Conservation (phyloP, 1,140 invertebrate species). For the Phenacoccus solenopsis region DNA sequence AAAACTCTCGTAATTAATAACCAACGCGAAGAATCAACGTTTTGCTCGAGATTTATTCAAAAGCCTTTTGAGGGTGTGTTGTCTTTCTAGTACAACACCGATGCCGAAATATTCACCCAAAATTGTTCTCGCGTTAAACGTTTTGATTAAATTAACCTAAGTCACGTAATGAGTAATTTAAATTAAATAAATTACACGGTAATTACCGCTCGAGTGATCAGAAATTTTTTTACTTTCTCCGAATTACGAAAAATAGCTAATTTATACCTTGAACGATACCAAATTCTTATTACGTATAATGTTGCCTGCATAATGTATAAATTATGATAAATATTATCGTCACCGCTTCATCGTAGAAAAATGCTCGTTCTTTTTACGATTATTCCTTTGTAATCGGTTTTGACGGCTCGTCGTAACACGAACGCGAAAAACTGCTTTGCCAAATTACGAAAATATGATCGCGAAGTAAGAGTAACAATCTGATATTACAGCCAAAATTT, state of each 20-base stretch:
- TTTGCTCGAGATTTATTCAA: neutral
- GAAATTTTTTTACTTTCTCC: neutral
- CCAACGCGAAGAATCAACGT: neutral
- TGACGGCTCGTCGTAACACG: no score
- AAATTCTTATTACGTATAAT: no score
- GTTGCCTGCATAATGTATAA: no score
- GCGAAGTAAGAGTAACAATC: no score
- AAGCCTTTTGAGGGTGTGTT: neutral
- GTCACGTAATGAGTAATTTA: neutral
- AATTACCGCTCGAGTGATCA: neutral
- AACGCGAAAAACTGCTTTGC: no score
- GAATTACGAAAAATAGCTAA: neutral
- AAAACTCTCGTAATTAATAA: neutral
- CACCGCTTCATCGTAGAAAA: no score
- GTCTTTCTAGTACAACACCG: neutral
- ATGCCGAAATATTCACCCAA: no score
- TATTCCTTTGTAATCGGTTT: no score
- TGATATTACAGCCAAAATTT: no score
- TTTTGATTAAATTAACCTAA: neutral
- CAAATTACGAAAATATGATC: no score
- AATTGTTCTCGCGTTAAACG: no score
- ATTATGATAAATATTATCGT: neutral
- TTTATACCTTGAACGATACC: neutral
- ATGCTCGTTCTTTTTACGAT: no score
- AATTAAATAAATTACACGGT: neutral